A percentile compares a stretch with the other conserved stretches of the same genome.
Conservation (phyloP, 2,113 vertebrate species). For the Bufo gargarizans region DNA sequence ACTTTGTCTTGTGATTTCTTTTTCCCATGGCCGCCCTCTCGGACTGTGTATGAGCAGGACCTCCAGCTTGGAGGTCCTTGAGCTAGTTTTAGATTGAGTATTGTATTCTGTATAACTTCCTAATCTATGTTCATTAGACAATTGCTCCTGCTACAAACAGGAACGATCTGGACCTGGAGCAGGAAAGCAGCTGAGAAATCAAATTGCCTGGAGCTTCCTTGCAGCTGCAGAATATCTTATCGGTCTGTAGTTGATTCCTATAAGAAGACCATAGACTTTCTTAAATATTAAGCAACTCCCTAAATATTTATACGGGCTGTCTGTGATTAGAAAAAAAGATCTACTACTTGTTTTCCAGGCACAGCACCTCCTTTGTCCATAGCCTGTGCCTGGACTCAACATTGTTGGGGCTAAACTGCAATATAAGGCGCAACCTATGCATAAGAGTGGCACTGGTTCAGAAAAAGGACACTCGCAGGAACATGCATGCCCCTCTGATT, state of each 20-base stretch:
- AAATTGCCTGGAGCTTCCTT: not conserved
- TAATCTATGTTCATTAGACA: not conserved
- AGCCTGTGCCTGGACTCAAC: too few species aligned
- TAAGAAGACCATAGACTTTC: not conserved
- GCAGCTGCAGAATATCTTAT: not conserved
- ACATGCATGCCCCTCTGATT: not conserved
- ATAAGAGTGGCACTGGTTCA: too few species aligned
- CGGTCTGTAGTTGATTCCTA: not conserved
- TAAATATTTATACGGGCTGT: too few species aligned
- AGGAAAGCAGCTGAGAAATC: not conserved
- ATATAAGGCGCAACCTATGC: too few species aligned
- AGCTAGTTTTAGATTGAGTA: not conserved
- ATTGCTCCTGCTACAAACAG: not conserved
- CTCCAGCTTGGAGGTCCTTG: not conserved
- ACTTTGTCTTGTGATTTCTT: not conserved
- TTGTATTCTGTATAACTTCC: not conserved
- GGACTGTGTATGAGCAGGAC: not conserved
- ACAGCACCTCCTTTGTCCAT: too few species aligned
- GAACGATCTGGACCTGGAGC: not conserved
- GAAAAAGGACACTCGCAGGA: too few species aligned
- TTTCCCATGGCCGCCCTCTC: not conserved
- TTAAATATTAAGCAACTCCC: not conserved
- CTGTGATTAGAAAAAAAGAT: too few species aligned
- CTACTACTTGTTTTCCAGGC: too few species aligned
- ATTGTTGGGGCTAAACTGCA: too few species aligned